These are phyloP conservation scores for Henricia sp. DNA, from an alignment of 53 echinoderm and acorn worm genomes.

Conservation along the genomic window DNA sequence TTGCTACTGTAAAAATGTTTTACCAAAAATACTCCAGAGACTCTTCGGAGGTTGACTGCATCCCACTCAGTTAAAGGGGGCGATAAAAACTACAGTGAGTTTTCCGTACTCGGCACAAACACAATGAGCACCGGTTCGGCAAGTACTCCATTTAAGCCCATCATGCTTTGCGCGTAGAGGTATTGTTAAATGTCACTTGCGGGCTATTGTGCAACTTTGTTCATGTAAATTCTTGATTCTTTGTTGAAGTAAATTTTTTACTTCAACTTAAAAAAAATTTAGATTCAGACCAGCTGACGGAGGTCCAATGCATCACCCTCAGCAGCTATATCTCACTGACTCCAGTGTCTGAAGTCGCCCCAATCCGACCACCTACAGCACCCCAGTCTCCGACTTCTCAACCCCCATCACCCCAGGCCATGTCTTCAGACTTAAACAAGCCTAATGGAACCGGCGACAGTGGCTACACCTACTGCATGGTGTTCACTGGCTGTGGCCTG, in stretches of 20 bases:
- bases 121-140: too few relatives aligned
- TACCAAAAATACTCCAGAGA: too few relatives aligned
- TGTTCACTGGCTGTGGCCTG: conserved; percentile 86
- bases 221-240: neutral
- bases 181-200: too few relatives aligned
- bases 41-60: too few relatives aligned
- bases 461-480: conserved; percentile 54
- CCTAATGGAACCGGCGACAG: conserved; percentile 61
- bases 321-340: conserved; percentile 77
- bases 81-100: too few relatives aligned
- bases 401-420: conserved; percentile 60
- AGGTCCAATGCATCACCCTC: conserved; percentile 73
- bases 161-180: too few relatives aligned
- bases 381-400: conserved; percentile 50
- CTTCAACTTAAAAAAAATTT: neutral
- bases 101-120: too few relatives aligned
- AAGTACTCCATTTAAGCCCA: too few relatives aligned
- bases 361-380: conserved; percentile 36
- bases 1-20: too few relatives aligned
- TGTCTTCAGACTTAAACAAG: conserved; percentile 12
- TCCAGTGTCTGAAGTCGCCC: conserved; percentile 37
- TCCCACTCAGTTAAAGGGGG: too few relatives aligned
- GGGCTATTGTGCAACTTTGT: too few relatives aligned
- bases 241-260: neutral
- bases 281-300: conserved; percentile 83